Conservation (phyloP, 2,888 invertebrate species). For the Pyrrhosoma nymphula region DNA sequence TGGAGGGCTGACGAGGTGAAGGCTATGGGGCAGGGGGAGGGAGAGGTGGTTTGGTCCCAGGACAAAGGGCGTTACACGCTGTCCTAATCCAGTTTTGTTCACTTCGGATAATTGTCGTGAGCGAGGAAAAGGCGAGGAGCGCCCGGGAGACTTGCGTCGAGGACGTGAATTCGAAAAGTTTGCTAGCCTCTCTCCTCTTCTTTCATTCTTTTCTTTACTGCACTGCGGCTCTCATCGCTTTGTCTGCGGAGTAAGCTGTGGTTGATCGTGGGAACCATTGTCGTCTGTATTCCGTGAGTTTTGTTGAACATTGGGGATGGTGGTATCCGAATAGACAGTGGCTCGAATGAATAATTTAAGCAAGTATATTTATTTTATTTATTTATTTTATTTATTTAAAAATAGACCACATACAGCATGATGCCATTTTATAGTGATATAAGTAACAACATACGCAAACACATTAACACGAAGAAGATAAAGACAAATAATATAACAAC, state of each 20-base stretch:
- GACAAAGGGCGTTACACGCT: background rate
- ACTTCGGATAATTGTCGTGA: conserved; percentile 11
- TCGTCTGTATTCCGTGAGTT: background rate
- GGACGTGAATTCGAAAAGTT: background rate
- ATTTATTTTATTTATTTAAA: too few species aligned
- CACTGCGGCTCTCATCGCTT: background rate
- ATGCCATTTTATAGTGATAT: too few species aligned
- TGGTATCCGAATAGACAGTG: background rate
- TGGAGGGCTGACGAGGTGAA: too few species aligned
- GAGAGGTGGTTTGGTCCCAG: background rate
- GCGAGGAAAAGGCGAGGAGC: background rate
- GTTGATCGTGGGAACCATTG: background rate
- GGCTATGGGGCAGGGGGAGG: background rate
- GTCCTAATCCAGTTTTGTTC: conserved; percentile 1
- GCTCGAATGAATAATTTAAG: too few species aligned
- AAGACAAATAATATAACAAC: too few species aligned
- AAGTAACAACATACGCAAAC: too few species aligned
- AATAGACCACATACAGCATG: too few species aligned
- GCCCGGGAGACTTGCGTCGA: background rate
- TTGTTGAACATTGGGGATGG: background rate
- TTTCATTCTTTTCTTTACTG: background rate
- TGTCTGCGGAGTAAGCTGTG: background rate
- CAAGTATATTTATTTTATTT: too few species aligned
- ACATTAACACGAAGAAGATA: too few species aligned
- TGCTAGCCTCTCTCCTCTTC: background rate